These are phyloP conservation scores for Apamea anceps DNA, from an alignment of 2,888 invertebrate genomes.

Conservation along the genomic window DNA sequence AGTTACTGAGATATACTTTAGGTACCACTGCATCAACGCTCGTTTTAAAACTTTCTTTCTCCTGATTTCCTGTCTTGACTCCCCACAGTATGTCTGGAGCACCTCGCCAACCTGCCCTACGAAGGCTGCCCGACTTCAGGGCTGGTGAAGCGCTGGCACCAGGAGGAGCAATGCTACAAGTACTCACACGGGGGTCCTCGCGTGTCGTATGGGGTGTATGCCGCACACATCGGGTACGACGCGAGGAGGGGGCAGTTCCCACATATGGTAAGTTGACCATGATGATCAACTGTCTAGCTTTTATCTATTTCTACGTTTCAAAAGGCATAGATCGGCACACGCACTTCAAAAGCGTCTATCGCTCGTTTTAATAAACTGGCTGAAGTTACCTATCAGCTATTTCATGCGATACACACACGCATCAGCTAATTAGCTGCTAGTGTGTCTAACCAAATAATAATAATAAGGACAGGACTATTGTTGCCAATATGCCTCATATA, in stretches of 20 bases:
- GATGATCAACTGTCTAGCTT: neutral
- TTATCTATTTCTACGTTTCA: neutral
- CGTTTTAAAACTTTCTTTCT: neutral
- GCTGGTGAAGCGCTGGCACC: conserved; percentile 50
- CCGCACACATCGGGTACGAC: conserved; percentile 43
- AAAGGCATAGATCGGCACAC: neutral
- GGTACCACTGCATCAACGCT: neutral
- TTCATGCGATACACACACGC: no score
- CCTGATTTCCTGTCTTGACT: neutral
- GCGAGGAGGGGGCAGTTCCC: conserved; percentile 55
- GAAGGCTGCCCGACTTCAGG: conserved; percentile 47
- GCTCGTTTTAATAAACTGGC: no score
- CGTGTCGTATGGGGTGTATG: conserved; percentile 39
- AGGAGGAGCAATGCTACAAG: conserved; percentile 48
- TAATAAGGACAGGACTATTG: no score
- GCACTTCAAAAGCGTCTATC: neutral
- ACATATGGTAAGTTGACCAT: conserved; percentile 45
- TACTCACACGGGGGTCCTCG: conserved; percentile 29
- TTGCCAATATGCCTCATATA: no score
- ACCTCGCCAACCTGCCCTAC: conserved; percentile 47
- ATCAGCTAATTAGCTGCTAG: no score
- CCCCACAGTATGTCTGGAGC: conserved; percentile 48
- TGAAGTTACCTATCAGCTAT: no score
- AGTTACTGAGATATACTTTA: neutral
- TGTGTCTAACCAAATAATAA: no score